phyloP scores from a whole-genome alignment of 1,140 invertebrate species.

The Acromyrmex echinatior region DNA sequence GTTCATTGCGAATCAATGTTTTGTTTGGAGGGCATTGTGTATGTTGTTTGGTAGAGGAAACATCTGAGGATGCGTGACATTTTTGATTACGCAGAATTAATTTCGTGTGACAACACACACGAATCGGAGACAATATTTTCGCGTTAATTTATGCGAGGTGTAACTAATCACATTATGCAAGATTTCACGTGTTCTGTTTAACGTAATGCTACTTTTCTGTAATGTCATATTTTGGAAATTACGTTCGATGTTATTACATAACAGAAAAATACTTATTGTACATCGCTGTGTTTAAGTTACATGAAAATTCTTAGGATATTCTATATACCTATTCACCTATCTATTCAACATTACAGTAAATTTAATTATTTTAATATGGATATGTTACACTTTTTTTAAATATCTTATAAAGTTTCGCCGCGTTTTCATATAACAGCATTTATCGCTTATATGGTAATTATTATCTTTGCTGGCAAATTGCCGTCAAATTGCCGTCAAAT shows the following conservation, averaged over 20 bases:
- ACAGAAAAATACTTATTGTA: not conserved
- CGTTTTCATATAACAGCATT: not conserved
- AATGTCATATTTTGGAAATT: not conserved
- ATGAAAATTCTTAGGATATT: not conserved
- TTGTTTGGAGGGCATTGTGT: constrained; percentile 23
- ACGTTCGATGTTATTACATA: not conserved
- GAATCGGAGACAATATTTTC: constrained; percentile 36
- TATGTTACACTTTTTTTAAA: not conserved
- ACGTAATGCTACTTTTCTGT: not conserved
- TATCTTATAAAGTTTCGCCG: not conserved
- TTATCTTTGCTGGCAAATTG: not conserved
- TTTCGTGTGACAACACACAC: not conserved
- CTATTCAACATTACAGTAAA: not conserved
- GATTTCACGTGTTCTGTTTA: not conserved
- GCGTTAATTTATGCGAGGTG: constrained; percentile 26
- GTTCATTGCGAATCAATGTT: constrained; percentile 58
- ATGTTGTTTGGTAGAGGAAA: constrained; percentile 21
- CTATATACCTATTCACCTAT: not conserved
- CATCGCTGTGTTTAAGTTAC: not conserved
- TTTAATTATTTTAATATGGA: not conserved
- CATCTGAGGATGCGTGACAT: not conserved
- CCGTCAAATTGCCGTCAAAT: not conserved
- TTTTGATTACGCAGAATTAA: constrained; percentile 42
- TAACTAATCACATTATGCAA: not conserved
- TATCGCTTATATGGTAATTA: constrained; percentile 4